Percentiles rank a stretch among this genome's conserved stretches.
These are phyloP conservation scores for Perizoma affinitatum DNA, from an alignment of 2,888 invertebrate genomes.

Conservation along the genomic window DNA sequence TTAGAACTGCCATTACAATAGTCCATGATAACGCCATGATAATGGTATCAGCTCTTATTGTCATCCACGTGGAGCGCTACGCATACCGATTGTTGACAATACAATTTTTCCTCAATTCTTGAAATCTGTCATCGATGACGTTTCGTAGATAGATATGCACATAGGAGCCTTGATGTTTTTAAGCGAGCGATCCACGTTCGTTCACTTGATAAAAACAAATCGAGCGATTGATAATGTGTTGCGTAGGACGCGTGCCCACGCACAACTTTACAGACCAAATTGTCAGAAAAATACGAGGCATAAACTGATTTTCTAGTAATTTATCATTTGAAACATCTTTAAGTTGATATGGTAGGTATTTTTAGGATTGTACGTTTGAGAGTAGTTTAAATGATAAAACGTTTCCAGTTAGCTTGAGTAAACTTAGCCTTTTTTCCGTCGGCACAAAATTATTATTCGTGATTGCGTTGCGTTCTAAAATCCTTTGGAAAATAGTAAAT, in stretches of 20 bases:
- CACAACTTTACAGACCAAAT: constrained; percentile 20
- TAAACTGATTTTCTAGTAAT: constrained; percentile 20
- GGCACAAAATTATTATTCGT: no score
- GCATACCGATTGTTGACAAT: constrained; percentile 43
- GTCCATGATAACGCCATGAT: constrained; percentile 69
- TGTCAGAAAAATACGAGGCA: constrained; percentile 13
- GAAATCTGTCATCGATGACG: constrained; percentile 34
- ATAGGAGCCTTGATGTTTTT: neutral
- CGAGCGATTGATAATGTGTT: constrained; percentile 25
- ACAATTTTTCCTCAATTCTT: constrained; percentile 41
- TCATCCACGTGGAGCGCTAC: constrained; percentile 45
- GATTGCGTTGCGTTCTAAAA: no score
- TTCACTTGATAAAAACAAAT: constrained; percentile 24
- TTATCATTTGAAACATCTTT: constrained; percentile 25
- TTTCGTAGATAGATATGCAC: neutral
- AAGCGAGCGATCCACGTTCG: constrained; percentile 5
- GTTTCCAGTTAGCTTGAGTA: constrained; percentile 25
- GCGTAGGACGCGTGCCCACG: constrained; percentile 31
- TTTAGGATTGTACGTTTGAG: constrained; percentile 24
- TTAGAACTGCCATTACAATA: constrained; percentile 64
- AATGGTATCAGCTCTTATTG: constrained; percentile 65
- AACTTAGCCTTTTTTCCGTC: constrained; percentile 4
- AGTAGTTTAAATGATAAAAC: constrained; percentile 21
- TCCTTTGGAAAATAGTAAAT: no score
- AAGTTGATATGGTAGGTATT: constrained; percentile 22